Conservation (phyloP, 2,888 invertebrate genomes). For the Mimachlamys varia region DNA sequence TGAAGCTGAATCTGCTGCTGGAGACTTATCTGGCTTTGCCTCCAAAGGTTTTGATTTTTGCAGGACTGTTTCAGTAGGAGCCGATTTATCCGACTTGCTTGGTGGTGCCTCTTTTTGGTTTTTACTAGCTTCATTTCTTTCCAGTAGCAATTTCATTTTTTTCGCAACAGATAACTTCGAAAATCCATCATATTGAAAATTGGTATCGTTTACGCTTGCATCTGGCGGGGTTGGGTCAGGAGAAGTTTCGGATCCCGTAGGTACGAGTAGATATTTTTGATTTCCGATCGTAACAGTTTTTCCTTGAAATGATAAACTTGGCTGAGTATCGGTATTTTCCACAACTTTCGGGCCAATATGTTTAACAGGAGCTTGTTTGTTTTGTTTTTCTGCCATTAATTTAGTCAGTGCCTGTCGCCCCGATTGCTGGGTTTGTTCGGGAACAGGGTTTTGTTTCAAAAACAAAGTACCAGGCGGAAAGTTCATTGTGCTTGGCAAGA, state of each 20-base stretch:
- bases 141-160: neutral
- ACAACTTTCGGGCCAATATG: neutral
- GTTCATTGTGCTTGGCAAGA: neutral
- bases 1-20: neutral
- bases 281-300: slow-evolving; percentile 11
- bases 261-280: neutral
- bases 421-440: neutral
- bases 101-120: neutral
- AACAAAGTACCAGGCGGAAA: neutral
- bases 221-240: neutral
- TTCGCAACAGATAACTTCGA: neutral
- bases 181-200: neutral
- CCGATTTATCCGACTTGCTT: neutral
- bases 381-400: neutral
- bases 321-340: neutral
- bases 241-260: neutral
- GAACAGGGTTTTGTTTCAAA: neutral
- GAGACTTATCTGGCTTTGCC: neutral
- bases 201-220: neutral
- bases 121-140: neutral
- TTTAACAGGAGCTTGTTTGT: neutral
- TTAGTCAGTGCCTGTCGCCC: neutral
- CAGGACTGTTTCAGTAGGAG: neutral
- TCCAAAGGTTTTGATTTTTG: neutral
- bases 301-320: neutral